A percentile compares a stretch with the other conserved stretches of the same genome.
These are phyloP conservation scores for Xanthorhoe designata DNA, from an alignment of 2,888 invertebrate genomes.

Conservation along the genomic window DNA sequence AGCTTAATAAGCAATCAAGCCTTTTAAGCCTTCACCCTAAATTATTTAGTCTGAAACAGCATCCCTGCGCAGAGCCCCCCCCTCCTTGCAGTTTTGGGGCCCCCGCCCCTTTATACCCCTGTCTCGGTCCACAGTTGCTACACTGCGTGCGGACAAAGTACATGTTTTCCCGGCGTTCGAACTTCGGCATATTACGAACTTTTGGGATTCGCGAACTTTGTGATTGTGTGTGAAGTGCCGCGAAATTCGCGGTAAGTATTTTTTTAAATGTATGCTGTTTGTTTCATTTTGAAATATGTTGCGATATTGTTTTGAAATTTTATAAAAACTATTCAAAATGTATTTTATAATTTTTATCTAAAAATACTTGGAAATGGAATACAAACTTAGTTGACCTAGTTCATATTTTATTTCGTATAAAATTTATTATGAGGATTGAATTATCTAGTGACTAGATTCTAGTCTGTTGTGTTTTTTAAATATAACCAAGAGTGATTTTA, in stretches of 20 bases:
- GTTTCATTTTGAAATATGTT: neutral
- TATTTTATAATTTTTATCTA: neutral
- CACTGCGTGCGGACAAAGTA: conserved; percentile 26
- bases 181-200: conserved; percentile 35
- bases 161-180: conserved; percentile 21
- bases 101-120: conserved; percentile 53
- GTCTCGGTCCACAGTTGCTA: conserved; percentile 42
- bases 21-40: conserved; percentile 35
- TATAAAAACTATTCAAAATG: no score
- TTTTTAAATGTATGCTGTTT: neutral
- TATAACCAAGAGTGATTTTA: no score
- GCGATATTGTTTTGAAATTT: neutral
- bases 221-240: conserved; percentile 33
- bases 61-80: conserved; percentile 48
- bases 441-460: no score
- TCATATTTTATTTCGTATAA: no score
- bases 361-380: neutral
- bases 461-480: no score
- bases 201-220: conserved; percentile 32
- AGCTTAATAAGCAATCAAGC: conserved; percentile 2
- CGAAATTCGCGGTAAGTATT: conserved; percentile 36
- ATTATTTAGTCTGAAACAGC: conserved; percentile 51
- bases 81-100: conserved; percentile 52
- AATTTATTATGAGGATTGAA: no score
- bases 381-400: no score